phyloP scores from a whole-genome alignment of 64 coral and sea anemone genomes.

The Orbicella faveolata region DNA sequence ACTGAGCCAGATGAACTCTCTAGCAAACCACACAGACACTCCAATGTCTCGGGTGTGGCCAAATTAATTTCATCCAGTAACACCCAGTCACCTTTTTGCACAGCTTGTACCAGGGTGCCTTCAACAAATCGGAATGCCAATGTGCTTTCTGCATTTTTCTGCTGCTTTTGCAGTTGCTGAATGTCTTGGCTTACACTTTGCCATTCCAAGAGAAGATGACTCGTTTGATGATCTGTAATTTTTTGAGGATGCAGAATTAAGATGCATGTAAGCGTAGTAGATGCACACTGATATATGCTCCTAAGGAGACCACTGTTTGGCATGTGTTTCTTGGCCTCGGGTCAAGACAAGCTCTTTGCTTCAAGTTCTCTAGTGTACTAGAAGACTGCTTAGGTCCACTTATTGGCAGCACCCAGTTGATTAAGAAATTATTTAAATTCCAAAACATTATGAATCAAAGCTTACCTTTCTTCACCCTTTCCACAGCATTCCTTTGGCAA shows the following conservation, averaged over 20 bases:
- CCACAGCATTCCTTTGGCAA: slow-evolving; percentile 70
- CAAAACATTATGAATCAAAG: not conserved
- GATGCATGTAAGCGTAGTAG: no score
- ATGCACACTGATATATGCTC: no score
- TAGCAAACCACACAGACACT: slow-evolving; percentile 93
- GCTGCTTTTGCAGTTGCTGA: slow-evolving; percentile 65
- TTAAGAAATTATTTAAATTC: not conserved
- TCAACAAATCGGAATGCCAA: slow-evolving; percentile 92
- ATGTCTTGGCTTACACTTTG: slow-evolving; percentile 68
- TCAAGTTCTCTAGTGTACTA: no score
- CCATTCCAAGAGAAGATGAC: slow-evolving; percentile 52
- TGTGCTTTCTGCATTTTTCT: slow-evolving; percentile 87
- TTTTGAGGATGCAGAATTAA: not conserved
- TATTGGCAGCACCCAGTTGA: not conserved
- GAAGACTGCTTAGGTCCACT: no score
- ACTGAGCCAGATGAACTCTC: slow-evolving; percentile 89
- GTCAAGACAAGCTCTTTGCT: no score
- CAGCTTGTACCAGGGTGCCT: slow-evolving; percentile 83
- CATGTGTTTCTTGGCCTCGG: no score
- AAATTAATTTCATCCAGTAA: slow-evolving; percentile 99
- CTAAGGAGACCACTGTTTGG: no score
- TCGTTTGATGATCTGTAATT: not conserved
- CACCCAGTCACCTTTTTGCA: slow-evolving; percentile 84
- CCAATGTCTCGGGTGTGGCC: slow-evolving; percentile 90
- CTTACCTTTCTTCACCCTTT: slow-evolving; percentile 61